Evolutionary conservation across 2,113 vertebrate species (phyloP), one percentile per base, ranked within the genome.

Genomic region (Onychostruthus taczanowskii): DNA sequence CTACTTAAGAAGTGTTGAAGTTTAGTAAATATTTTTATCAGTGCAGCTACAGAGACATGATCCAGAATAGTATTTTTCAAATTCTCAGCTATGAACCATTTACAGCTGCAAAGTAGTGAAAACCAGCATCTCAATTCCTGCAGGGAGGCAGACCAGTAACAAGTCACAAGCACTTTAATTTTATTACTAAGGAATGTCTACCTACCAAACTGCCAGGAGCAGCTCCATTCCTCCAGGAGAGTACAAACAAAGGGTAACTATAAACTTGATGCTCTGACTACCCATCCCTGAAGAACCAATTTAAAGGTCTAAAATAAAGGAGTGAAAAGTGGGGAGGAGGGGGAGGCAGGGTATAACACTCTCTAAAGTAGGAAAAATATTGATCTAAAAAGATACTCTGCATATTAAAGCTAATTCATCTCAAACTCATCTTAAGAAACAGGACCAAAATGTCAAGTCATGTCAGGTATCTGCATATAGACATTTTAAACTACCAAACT

Each of bases 311-410:
- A 74, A 86, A 92, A 64, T 3, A 83, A 92, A 64, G 3, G 1
- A 62, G 4, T 24, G 24, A 73, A 78, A 84, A 81, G 56, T 10
- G 17, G 35, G 10, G 9, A 16, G 24, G 7, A 7, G 3, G 11
- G 5, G 7, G 1, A 13, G 3, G 2, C 4, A 15, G 9, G 9
- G 7, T 84, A 8, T n/a, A 75, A 66, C 6, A 46, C 13, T 44
- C 19, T 26, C 14, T 52, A 30, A 95, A 80, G 44, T 3, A 64
- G 39, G 23, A 88, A 87, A 85, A 86, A 73, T 50, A 80, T 0
- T 49, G 44, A 56, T 56, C 27, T 68, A 41, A 75, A 11, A 44
- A 80, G 81, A 46, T 49, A 58, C 49, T 41, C 41, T 44, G 33
- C 16, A 20, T 55, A 53, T 13, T 80, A 13, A 95, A 94, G 55